Evolutionary conservation across 2,113 vertebrate genomes (phyloP).

Genomic region (Campylorhamphus procurvoides): DNA sequence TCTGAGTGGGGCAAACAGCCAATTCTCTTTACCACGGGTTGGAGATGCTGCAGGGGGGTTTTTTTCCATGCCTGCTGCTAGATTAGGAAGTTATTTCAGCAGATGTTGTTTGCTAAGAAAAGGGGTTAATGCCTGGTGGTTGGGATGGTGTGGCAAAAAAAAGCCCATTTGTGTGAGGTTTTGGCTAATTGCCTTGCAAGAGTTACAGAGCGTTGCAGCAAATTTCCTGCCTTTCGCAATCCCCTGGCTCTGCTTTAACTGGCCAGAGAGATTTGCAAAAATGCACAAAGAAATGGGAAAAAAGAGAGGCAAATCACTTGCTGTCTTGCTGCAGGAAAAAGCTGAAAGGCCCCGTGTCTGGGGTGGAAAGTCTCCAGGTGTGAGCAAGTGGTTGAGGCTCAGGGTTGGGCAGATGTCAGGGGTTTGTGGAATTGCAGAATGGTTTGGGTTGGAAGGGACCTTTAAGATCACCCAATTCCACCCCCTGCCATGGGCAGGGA

Average conservation of each 20-base stretch:
- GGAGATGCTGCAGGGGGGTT: not conserved
- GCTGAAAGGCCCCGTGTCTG: not conserved
- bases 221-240: conserved; percentile 68
- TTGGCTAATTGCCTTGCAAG: conserved; percentile 48
- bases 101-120: conserved; percentile 54
- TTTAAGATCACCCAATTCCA: not conserved
- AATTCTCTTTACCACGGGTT: not conserved
- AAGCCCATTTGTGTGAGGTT: conserved; percentile 50
- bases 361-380: not conserved
- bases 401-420: fast-evolving
- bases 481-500: not conserved
- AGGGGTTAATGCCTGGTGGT: conserved; percentile 51
- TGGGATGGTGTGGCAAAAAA: conserved; percentile 35
- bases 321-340: not conserved
- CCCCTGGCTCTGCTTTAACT: conserved; percentile 31
- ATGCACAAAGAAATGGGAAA: not conserved
- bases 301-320: not conserved
- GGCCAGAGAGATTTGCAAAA: conserved; percentile 42
- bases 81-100: conserved; percentile 54
- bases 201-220: conserved; percentile 54
- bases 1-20: not conserved
- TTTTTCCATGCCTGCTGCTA: not conserved
- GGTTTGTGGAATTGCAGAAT: not conserved
- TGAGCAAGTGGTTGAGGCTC: not conserved
- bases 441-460: not conserved